These are phyloP conservation scores for Drosophila saltans DNA, from an alignment of 1,140 invertebrate genomes.

Conservation along the genomic window DNA sequence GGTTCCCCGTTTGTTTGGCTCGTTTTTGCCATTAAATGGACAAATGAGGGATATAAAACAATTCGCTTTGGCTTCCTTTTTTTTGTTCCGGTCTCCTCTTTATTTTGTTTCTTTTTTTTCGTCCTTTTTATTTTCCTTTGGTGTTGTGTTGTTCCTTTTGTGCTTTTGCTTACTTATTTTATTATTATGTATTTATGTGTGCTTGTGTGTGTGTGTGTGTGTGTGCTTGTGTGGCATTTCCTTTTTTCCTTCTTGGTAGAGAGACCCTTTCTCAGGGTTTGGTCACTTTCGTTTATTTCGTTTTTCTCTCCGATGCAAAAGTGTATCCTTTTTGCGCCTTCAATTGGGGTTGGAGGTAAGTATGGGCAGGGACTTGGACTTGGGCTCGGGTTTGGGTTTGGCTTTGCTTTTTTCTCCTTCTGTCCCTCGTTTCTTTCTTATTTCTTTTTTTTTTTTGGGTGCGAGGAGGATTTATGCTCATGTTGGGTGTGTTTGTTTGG, in stretches of 20 bases:
- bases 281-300: slow-evolving; percentile 77
- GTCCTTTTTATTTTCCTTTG: slow-evolving; percentile 35
- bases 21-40: slow-evolving; percentile 82
- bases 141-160: slow-evolving; percentile 22
- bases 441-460: slow-evolving; percentile 24
- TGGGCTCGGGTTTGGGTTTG: slow-evolving; percentile 50
- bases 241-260: slow-evolving; percentile 47
- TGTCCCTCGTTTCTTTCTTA: background rate
- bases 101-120: slow-evolving; percentile 29
- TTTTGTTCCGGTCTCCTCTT: slow-evolving; percentile 36
- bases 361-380: slow-evolving; percentile 20
- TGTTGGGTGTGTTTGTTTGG: slow-evolving; percentile 65
- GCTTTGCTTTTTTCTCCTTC: slow-evolving; percentile 19
- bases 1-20: slow-evolving; percentile 52
- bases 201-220: slow-evolving; percentile 17
- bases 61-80: slow-evolving; percentile 79
- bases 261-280: slow-evolving; percentile 55
- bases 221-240: slow-evolving; percentile 44
- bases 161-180: slow-evolving; percentile 67
- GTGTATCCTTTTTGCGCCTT: slow-evolving; percentile 67
- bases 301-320: slow-evolving; percentile 62
- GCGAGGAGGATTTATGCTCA: slow-evolving; percentile 70
- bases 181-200: slow-evolving; percentile 63
- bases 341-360: slow-evolving; percentile 13
- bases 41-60: slow-evolving; percentile 83